These are phyloP conservation scores for Trichomalopsis sarcophagae DNA, from an alignment of 1,140 invertebrate species.

Conservation along the genomic window DNA sequence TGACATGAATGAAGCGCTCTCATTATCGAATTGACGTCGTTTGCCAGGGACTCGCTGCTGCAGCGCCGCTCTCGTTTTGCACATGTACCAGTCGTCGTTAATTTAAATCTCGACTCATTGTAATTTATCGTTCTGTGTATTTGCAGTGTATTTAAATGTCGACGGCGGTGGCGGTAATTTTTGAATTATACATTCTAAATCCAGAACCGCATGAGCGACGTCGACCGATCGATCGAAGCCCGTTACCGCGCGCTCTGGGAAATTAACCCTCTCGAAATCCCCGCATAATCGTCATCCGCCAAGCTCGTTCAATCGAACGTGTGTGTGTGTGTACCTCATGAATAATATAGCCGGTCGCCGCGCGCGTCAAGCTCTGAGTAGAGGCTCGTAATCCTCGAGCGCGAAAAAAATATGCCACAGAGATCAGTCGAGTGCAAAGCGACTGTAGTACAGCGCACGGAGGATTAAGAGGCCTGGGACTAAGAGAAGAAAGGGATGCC, in stretches of 20 bases:
- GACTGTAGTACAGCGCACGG: background rate
- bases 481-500: background rate
- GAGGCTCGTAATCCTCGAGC: background rate
- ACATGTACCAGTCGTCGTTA: background rate
- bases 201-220: no score
- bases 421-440: background rate
- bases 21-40: slow-evolving; percentile 1
- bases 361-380: background rate
- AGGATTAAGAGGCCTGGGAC: slow-evolving; percentile 26
- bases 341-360: background rate
- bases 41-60: background rate
- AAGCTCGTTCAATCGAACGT: no score
- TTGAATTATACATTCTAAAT: background rate
- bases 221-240: no score
- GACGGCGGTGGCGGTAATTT: background rate
- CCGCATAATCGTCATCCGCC: background rate
- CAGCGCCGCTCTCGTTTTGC: background rate
- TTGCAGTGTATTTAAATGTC: background rate
- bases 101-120: slow-evolving; percentile 1
- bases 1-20: background rate
- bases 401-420: background rate
- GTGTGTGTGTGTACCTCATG: no score
- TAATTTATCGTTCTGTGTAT: background rate
- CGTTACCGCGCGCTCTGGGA: background rate
- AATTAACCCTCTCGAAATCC: background rate